Evolutionary conservation across 2,888 invertebrate species (phyloP).

Genomic region (Polyploca ridens): DNA sequence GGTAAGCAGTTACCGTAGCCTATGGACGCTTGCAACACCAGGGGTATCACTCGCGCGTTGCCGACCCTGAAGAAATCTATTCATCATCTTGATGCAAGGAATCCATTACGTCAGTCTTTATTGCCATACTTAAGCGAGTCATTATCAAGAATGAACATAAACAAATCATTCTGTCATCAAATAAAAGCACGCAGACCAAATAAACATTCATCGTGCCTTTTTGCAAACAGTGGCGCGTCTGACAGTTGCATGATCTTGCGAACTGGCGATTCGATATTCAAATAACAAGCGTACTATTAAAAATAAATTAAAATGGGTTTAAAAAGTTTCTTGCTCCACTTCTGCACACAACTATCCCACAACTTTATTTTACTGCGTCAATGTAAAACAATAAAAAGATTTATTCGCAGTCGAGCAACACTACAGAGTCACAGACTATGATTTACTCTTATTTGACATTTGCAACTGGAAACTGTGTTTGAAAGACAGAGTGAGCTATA

Average conservation of each 20-base stretch:
- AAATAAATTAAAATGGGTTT: background rate
- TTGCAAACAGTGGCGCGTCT: background rate
- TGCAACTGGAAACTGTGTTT: slow-evolving; percentile 11
- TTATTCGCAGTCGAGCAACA: slow-evolving; percentile 1
- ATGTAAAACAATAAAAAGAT: background rate
- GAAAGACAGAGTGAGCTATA: slow-evolving; percentile 14
- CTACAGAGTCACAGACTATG: background rate
- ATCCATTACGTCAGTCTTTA: background rate
- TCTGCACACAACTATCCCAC: background rate
- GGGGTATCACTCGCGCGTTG: too few species aligned
- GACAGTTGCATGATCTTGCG: background rate
- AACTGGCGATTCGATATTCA: background rate
- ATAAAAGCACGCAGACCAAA: background rate
- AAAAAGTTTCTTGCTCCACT: background rate
- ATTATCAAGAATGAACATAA: background rate
- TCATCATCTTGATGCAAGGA: background rate
- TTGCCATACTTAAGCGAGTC: background rate
- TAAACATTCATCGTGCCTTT: background rate
- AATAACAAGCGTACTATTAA: background rate
- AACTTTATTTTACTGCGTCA: background rate
- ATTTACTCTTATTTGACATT: slow-evolving; percentile 14
- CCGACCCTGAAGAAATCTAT: too few species aligned
- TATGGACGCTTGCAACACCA: too few species aligned
- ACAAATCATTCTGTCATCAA: background rate
- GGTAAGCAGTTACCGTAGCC: too few species aligned